These are phyloP conservation scores for Pteromalus puparum DNA, from an alignment of 1,140 invertebrate species.

Conservation along the genomic window DNA sequence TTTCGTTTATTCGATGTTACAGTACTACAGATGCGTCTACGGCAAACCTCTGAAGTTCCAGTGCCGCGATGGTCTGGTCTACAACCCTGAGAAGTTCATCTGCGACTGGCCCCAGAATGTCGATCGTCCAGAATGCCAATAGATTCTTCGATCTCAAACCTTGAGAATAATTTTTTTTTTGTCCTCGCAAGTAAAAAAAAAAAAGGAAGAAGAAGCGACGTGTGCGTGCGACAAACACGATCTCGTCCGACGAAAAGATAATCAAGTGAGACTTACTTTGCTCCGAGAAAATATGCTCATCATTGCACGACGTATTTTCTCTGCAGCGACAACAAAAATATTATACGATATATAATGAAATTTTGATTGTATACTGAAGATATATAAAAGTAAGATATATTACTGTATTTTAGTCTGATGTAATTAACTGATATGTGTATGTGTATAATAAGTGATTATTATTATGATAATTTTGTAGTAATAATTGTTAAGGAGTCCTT, in stretches of 20 bases:
- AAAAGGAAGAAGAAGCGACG: not conserved
- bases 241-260: not conserved
- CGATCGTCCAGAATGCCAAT: slow-evolving; percentile 77
- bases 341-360: not conserved
- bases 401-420: not conserved
- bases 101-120: slow-evolving; percentile 89
- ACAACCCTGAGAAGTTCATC: slow-evolving; percentile 80
- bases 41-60: slow-evolving; percentile 83
- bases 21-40: slow-evolving; percentile 90
- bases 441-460: too few relatives aligned
- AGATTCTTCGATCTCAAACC: not conserved
- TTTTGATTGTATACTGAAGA: slow-evolving; percentile 3
- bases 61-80: slow-evolving; percentile 85
- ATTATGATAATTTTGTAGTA: too few relatives aligned
- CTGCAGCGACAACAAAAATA: not conserved
- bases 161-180: not conserved
- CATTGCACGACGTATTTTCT: not conserved
- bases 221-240: not conserved
- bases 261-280: slow-evolving; percentile 7
- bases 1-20: slow-evolving; percentile 60
- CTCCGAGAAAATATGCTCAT: slow-evolving; percentile 15
- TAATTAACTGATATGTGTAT: too few relatives aligned
- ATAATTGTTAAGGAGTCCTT: too few relatives aligned
- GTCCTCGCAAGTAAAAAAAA: not conserved
- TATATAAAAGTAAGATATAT: not conserved